phyloP scores from a whole-genome alignment of 2,888 invertebrate genomes.

The Eustalomyia histrio region DNA sequence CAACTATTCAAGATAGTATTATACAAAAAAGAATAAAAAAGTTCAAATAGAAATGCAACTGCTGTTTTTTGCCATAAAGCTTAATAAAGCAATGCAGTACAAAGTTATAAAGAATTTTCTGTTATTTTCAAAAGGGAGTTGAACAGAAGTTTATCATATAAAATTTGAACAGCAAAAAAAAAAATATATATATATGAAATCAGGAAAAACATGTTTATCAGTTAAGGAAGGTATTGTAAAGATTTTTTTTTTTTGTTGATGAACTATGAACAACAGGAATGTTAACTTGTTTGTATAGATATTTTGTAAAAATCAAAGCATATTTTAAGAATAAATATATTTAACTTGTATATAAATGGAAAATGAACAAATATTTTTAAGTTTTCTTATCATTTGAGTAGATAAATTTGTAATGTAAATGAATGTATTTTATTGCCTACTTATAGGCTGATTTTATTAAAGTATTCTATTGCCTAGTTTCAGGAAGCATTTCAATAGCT shows the following conservation, averaged over 20 bases:
- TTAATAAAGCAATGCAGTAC: conserved; percentile 1
- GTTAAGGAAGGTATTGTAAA: conserved; percentile 35
- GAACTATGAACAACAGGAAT: neutral
- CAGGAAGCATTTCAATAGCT: neutral
- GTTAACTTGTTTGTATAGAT: neutral
- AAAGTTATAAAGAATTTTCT: conserved; percentile 47
- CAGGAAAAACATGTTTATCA: conserved; percentile 41
- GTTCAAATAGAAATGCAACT: conserved; percentile 48
- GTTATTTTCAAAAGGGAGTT: conserved; percentile 27
- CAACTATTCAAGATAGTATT: conserved; percentile 50
- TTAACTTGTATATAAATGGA: neutral
- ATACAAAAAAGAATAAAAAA: conserved; percentile 9
- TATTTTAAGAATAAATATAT: neutral
- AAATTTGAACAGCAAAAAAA: conserved; percentile 30
- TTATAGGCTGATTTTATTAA: neutral
- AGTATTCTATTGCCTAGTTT: conserved; percentile 9
- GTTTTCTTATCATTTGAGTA: too few species aligned
- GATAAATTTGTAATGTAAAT: too few species aligned
- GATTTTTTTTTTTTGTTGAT: conserved; percentile 22
- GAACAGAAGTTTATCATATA: conserved; percentile 36
- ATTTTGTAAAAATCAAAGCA: neutral
- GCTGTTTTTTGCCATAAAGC: neutral
- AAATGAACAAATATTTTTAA: neutral
- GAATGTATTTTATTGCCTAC: neutral
- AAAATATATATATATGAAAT: too few species aligned